Evolutionary conservation across 2,797 vertebrate species (phyloP), one percentile per base, ranked within the genome.

Genomic region (Pempheris klunzingeri): DNA sequence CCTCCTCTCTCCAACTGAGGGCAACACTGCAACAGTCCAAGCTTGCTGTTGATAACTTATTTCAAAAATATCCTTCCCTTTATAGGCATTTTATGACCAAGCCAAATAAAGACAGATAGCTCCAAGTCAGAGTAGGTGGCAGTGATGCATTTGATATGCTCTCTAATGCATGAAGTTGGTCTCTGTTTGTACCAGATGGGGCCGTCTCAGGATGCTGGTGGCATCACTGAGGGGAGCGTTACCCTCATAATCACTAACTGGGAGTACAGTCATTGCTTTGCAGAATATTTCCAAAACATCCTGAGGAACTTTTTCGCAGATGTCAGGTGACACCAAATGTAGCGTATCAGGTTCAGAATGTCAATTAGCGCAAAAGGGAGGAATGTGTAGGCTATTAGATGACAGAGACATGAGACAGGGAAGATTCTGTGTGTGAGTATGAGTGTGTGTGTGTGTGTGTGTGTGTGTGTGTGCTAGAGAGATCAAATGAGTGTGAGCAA

Each of bases 61-160:
- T 92, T 88, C 69, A 77, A 87, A 86, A 70, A 84, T 87, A 86
- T 86, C 67, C 74, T 68, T 82, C 73, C 68, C 69, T 85, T 86
- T 83, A 87, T 65, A 61, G 78, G 65, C 78, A 74, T 82, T 89
- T 89, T 91, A 87, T 81, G 82, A 87, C 77, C 68, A 73, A 74
- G 82, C 63, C 58, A 85, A 88, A 91, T 84, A 85, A 88, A 90
- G 82, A 92, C 46, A 70, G 79, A 91, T 87, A 10, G 77, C 79
- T 78, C 28, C 28, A 8, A 81, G 72, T 83, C 74, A 70, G 63
- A 75, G 71, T 78, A 67, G 63, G 43, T 83, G 81, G 80, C 78
- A 87, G 77, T 88, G 86, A 88, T 87, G 76, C 77, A 88, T 90
- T 75, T 87, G 73, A 86, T 82, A 64, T 78, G 63, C 69, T 81